Evolutionary conservation across 2,888 invertebrate species (phyloP), one percentile per base, ranked within the genome.

Genomic region (Cerastis leucographa): DNA sequence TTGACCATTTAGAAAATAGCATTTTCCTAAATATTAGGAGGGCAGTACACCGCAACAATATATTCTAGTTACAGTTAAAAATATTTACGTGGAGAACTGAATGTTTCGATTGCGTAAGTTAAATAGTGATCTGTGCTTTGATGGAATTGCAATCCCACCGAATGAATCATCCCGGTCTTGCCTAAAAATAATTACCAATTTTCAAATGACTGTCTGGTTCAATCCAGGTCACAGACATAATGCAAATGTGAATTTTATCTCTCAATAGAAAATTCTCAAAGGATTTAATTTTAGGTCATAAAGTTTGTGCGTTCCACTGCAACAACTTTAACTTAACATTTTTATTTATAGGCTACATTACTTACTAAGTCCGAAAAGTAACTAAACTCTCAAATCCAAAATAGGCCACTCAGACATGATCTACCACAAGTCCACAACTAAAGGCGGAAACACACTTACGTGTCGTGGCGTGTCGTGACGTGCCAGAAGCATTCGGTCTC

Each of bases 1-100:
- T 74, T 17, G 72, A 29, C 72, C 72, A 72, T 14, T 9, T 65
- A 72, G 72, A 64, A 44, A 72, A 72, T 44, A 74, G 40, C 25
- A 42, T 42, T 56, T 56, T 68, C 59, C 70, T 44, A 12, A 44
- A 70, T 70, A 70, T 59, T 70, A 70, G 70, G 70, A 29, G 44
- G 70, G 22, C 70, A 70, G 14, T 70, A 70, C 9, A 59, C 59
- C 40, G 42, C 56, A n/a, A 70, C 22, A 22, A 70, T 29, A 70
- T 70, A 44, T 56, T 44, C 69, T n/a, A 69, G 1, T 25, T 22
- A 44, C 44, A 70, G 25, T 70, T 70, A 59, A 44, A 56, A 44
- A 69, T 56, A 44, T 69, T 69, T 42, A 70, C 44, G 11, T 70
- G 56, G 2, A 70, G 69, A n/a, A 70, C 56, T 70, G 56, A 59